A percentile compares a stretch with the other conserved stretches of the same genome.
Evolutionary conservation across 2,113 vertebrate genomes (phyloP).

Genomic region (Lonchura striata): DNA sequence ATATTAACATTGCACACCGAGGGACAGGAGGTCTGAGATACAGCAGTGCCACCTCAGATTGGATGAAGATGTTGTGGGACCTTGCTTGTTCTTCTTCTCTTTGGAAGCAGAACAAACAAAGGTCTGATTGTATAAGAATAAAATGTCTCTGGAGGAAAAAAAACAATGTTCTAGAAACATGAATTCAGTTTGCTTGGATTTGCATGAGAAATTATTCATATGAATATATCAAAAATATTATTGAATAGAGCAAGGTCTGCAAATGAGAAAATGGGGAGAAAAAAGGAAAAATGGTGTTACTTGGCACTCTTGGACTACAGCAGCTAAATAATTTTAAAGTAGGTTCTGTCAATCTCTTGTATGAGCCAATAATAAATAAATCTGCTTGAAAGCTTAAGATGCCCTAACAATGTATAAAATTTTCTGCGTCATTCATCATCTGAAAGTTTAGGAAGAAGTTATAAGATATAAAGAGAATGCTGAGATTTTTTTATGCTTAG

Average conservation of each 20-base stretch:
- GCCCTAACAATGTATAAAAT: fast-evolving
- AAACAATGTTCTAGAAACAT: background rate
- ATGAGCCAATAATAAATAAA: background rate
- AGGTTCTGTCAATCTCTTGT: background rate
- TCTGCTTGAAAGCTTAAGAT: background rate
- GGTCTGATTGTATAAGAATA: background rate
- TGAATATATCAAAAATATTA: background rate
- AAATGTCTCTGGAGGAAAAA: background rate
- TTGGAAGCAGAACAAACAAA: background rate
- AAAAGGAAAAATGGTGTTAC: background rate
- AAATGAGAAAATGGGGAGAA: background rate
- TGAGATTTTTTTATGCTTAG: background rate
- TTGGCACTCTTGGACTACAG: background rate
- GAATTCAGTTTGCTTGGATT: background rate
- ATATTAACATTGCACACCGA: background rate
- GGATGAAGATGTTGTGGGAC: background rate
- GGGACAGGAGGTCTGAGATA: background rate
- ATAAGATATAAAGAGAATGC: background rate
- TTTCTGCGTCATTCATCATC: background rate
- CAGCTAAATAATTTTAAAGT: background rate
- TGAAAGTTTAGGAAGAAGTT: background rate
- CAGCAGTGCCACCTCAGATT: background rate
- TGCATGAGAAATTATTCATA: background rate
- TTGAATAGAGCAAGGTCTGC: background rate
- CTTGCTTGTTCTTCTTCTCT: background rate